Evolutionary conservation across 2,888 invertebrate genomes (phyloP).

Genomic region (Nezara viridula): DNA sequence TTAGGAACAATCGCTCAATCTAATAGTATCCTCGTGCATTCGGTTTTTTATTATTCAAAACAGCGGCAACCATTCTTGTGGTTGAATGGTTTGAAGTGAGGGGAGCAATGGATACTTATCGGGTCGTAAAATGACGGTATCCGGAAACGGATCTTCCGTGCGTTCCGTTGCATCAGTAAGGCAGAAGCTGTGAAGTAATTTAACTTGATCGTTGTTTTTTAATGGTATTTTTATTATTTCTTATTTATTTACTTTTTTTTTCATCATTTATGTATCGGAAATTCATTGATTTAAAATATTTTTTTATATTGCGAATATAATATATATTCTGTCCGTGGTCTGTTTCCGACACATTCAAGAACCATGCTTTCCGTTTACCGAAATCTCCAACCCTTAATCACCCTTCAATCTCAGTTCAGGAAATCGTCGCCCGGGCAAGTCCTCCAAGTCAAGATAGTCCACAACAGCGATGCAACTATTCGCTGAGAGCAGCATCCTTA

Average conservation of each 20-base stretch:
- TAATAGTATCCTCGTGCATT: neutral
- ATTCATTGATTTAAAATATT: too few relatives aligned
- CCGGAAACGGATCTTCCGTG: slow-evolving; percentile 5
- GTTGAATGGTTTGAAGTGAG: neutral
- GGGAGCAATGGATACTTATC: neutral
- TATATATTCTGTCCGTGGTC: too few relatives aligned
- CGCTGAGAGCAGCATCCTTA: slow-evolving; percentile 38
- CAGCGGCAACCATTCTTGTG: neutral
- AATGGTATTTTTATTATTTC: neutral
- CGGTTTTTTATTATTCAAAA: neutral
- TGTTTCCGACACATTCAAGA: too few relatives aligned
- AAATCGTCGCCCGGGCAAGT: neutral
- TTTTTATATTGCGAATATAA: too few relatives aligned
- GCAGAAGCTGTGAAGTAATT: neutral
- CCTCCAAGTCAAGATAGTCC: neutral
- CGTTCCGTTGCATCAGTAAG: neutral
- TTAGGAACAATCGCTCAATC: too few relatives aligned
- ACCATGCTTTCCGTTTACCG: neutral
- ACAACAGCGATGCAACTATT: slow-evolving; percentile 29
- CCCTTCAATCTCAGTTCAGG: neutral
- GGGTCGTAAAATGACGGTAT: neutral
- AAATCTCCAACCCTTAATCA: neutral
- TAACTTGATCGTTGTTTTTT: neutral
- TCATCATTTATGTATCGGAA: too few relatives aligned
- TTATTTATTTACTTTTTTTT: neutral